phyloP scores from a whole-genome alignment of 2,797 vertebrate genomes.

The Micrastur ruficollis region DNA sequence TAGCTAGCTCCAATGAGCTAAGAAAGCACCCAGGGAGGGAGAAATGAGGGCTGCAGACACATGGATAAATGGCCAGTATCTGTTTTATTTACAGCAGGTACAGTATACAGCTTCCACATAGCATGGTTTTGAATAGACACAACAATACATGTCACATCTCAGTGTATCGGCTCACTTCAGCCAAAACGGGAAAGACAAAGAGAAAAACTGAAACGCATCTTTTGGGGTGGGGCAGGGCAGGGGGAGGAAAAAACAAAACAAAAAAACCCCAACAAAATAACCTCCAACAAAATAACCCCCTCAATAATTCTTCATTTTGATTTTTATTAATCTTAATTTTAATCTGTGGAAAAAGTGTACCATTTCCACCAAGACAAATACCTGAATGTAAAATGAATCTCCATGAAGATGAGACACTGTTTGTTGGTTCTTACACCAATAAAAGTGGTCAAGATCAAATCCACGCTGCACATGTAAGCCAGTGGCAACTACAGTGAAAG shows the following conservation, averaged over 20 bases:
- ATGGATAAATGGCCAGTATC: background rate
- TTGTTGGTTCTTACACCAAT: background rate
- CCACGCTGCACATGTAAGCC: background rate
- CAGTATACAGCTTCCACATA: background rate
- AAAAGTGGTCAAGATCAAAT: background rate
- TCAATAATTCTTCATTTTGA: background rate
- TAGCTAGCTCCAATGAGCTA: background rate
- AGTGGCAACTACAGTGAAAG: background rate
- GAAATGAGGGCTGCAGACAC: background rate
- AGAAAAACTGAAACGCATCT: background rate
- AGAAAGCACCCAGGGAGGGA: background rate
- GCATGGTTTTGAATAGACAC: background rate
- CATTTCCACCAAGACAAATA: background rate
- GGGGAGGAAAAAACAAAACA: background rate
- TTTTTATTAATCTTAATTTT: background rate
- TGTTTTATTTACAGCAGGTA: constrained; percentile 10
- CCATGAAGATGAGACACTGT: background rate
- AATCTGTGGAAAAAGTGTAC: background rate
- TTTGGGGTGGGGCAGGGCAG: rapidly evolving
- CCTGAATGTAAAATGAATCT: background rate
- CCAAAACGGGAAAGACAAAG: background rate
- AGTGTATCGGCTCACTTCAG: background rate
- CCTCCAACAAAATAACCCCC: background rate
- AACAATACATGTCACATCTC: background rate
- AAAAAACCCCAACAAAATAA: background rate